Percentiles rank a stretch among this genome's conserved stretches.
phyloP scores from a whole-genome alignment of 2,113 vertebrate genomes.

The Oncorhynchus clarkii region DNA sequence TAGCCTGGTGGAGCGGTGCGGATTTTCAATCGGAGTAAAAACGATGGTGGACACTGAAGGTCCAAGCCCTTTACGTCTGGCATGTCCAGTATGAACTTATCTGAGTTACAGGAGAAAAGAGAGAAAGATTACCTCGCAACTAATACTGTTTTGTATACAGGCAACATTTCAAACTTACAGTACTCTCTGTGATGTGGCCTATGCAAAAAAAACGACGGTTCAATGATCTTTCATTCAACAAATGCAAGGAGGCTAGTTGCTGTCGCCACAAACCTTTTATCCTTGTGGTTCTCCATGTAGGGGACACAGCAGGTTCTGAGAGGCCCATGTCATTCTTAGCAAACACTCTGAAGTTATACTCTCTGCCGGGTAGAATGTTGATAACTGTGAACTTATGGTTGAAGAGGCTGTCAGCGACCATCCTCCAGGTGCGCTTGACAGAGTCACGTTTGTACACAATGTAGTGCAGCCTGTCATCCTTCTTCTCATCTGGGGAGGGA shows the following conservation, averaged over 20 bases:
- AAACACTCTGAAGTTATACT: slow-evolving; percentile 85
- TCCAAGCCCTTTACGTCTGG: slow-evolving; percentile 54
- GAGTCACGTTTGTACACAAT: slow-evolving; percentile 77
- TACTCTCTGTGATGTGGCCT: too few relatives aligned
- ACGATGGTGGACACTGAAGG: slow-evolving; percentile 71
- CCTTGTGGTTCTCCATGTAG: slow-evolving; percentile 72
- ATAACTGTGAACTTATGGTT: slow-evolving; percentile 83
- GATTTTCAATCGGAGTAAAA: slow-evolving; percentile 76
- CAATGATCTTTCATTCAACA: neutral
- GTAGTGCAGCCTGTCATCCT: slow-evolving; percentile 77
- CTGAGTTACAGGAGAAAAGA: neutral
- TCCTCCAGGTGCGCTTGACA: slow-evolving; percentile 69
- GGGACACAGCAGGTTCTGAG: slow-evolving; percentile 79
- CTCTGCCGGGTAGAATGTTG: slow-evolving; percentile 76
- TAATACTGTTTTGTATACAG: too few relatives aligned
- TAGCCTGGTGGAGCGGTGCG: slow-evolving; percentile 75
- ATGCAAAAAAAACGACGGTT: too few relatives aligned
- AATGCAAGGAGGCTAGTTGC: too few relatives aligned
- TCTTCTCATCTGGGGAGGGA: slow-evolving; percentile 80
- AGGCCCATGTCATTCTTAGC: slow-evolving; percentile 81
- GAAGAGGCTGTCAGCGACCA: slow-evolving; percentile 77
- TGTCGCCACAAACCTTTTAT: slow-evolving; percentile 63
- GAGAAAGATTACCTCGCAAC: too few relatives aligned
- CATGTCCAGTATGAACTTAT: slow-evolving; percentile 31
- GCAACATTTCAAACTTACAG: neutral